Base-by-base conservation (phyloP, 2,888 invertebrate species). In the Margaritifera margaritifera region DNA sequence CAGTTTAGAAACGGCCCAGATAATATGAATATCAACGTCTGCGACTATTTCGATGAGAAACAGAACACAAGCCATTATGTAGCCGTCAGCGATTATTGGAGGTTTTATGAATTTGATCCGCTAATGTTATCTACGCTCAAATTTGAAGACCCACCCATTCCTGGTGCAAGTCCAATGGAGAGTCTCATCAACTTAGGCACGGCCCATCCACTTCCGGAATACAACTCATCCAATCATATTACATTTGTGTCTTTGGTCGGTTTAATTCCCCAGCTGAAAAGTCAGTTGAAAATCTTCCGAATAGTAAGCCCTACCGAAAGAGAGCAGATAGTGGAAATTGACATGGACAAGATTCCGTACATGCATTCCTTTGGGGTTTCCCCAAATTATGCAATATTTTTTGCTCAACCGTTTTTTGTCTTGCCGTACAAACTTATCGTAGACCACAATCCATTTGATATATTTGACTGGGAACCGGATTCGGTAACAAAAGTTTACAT, bases 281-380 rank as follows among this genome's bases (percentile, higher is more conserved):
- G 77, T 57, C 59, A 74, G 42, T 71, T 87, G 24, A 75, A 75
- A n/a, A 52, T 87, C 15, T 66, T 86, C 15, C 73, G 86, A 25
- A 76, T 86, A 11, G 73, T 70, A 62, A 81, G 84, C 0, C 67
- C 72, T 4, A 22, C 62, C 42, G 76, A 80, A 8, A 68, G 85
- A 2, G 84, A 85, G 62, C 59, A 81, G 24, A 71, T 87, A 22
- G 81, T 84, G 0, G 66, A 71, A 24, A 82, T 82, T 71, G 53
- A 68, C 1, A 77, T 84, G 25, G 81, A 80, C 24, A 62, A 72
- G 19, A 64, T 84, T 11, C 84, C 85, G 0, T 87, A 87, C 71
- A 83, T 87, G 84, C 87, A 87, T 69, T 83, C 85, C 1, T 83
- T 87, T 63, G 84, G 82, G 5, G 78, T 81, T 1, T 83, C 86